Percentiles rank a stretch among this genome's conserved stretches.
Evolutionary conservation across 2,888 invertebrate species (phyloP).

Genomic region (Malthinus flaveolus): DNA sequence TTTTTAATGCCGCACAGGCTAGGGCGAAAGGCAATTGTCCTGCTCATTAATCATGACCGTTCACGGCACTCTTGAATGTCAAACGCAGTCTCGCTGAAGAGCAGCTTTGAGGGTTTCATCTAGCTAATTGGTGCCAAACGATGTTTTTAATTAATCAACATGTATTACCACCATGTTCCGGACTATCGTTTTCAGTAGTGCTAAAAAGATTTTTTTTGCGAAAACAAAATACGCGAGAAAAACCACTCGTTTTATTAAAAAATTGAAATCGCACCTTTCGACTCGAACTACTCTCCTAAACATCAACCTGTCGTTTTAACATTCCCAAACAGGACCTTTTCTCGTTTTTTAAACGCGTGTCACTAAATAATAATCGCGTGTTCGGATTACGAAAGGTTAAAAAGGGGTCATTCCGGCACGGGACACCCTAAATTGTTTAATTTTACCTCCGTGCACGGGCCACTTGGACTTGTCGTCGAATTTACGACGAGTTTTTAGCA

Average conservation of each 20-base stretch:
- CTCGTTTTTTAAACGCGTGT: constrained; percentile 6
- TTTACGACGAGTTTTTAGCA: not conserved
- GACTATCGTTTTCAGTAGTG: constrained; percentile 35
- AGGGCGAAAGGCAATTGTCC: constrained; percentile 53
- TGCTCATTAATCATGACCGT: constrained; percentile 55
- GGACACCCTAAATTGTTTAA: constrained; percentile 10
- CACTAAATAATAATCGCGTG: constrained; percentile 6
- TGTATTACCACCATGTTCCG: constrained; percentile 48
- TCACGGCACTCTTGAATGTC: constrained; percentile 55
- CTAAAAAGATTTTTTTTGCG: constrained; percentile 9
- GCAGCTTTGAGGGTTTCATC: constrained; percentile 55
- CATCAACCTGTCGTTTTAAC: not conserved
- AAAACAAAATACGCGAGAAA: not conserved
- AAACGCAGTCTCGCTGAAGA: constrained; percentile 55
- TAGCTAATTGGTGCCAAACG: constrained; percentile 56
- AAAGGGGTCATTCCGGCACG: constrained; percentile 10
- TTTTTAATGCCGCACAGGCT: constrained; percentile 36
- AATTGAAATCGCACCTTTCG: too few species aligned
- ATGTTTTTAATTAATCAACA: constrained; percentile 55
- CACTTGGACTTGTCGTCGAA: not conserved
- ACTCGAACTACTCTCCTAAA: not conserved
- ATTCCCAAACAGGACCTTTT: constrained; percentile 14
- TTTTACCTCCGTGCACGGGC: constrained; percentile 3
- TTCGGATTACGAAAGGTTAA: constrained; percentile 7
- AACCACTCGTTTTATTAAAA: not conserved